Evolutionary conservation across 1,140 invertebrate species (phyloP), one percentile per base, ranked within the genome.

Genomic region (Agraylea sexmaculata): DNA sequence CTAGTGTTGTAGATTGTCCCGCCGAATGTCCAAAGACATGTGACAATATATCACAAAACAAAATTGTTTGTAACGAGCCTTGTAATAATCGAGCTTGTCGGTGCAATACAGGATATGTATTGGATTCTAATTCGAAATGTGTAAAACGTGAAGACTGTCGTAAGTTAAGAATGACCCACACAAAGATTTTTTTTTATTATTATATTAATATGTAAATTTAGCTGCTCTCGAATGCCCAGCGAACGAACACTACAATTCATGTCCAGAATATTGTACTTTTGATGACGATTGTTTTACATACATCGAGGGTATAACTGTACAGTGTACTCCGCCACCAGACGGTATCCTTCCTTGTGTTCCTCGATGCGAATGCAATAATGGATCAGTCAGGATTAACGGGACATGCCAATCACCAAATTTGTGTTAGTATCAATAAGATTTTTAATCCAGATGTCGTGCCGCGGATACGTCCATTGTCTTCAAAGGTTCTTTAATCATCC

Each of bases 1-100:
- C 38, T 17, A 33, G 23, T 1, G 20, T 31, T 8, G 44, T 46
- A 13, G 34, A 46, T 4, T 46, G 45, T 31, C 36, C 45, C 13
- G 37, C 38, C 29, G 36, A 40, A 21, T 46, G 45, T 29, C 45
- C 45, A 8, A 20, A 27, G 12, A 37, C 45, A 4, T 46, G 45
- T 23, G 40, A 39, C 20, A 46, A 46, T 34, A 25, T 40, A n/a
- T n/a, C n/a, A n/a, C n/a, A n/a, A n/a, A n/a, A n/a, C n/a, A n/a
- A n/a, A n/a, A n/a, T n/a, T n/a, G n/a, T n/a, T 1, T 42, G 32
- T 19, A 8, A 11, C 7, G 13, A 4, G 7, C 15, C 30, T 18
- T 42, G 32, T 19, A 5, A 7, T 1, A n/a, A n/a, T 11, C 12
- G 1, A 41, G 40, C 32, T 6, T 42, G 40, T 20, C 22, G 18